Evolutionary conservation across 64 coral and sea anemone species (phyloP).

Genomic region (Montipora efflorescens): DNA sequence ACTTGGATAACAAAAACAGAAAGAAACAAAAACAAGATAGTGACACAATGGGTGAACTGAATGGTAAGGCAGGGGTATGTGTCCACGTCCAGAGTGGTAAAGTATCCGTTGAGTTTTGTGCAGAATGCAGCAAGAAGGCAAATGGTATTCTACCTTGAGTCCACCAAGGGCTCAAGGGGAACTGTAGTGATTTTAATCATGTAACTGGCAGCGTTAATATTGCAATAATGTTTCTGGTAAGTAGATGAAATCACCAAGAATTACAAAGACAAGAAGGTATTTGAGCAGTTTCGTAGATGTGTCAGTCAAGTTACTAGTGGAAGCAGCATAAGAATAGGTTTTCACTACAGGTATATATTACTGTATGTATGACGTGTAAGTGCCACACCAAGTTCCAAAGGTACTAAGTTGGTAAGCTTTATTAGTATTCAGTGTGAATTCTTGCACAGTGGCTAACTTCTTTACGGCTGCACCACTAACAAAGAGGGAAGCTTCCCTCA

Average conservation of each 20-base stretch:
- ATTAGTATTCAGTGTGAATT: too few species aligned
- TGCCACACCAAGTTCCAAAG: too few species aligned
- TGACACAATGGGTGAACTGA: neutral
- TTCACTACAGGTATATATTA: too few species aligned
- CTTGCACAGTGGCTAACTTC: neutral
- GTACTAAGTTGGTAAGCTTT: neutral
- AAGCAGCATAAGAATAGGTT: too few species aligned
- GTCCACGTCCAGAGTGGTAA: conserved; percentile 85
- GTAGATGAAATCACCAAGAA: neutral
- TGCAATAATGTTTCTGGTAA: neutral
- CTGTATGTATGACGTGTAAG: too few species aligned
- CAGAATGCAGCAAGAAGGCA: conserved; percentile 79
- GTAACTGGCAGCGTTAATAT: neutral
- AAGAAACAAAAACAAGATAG: conserved; percentile 32
- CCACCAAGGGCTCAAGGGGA: neutral
- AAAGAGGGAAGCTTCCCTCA: conserved; percentile 11
- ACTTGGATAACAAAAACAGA: neutral
- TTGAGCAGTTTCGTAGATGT: neutral
- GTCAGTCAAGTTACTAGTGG: too few species aligned
- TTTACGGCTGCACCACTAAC: conserved; percentile 4
- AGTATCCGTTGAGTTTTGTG: conserved; percentile 95
- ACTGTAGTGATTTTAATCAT: neutral
- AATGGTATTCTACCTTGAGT: conserved; percentile 41
- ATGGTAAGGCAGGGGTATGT: conserved; percentile 71
- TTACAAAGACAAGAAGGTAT: neutral